Percentiles rank a stretch among this genome's conserved stretches.
These are phyloP conservation scores for Willowsia nigromaculata DNA, from an alignment of 2,888 invertebrate species.

Conservation along the genomic window DNA sequence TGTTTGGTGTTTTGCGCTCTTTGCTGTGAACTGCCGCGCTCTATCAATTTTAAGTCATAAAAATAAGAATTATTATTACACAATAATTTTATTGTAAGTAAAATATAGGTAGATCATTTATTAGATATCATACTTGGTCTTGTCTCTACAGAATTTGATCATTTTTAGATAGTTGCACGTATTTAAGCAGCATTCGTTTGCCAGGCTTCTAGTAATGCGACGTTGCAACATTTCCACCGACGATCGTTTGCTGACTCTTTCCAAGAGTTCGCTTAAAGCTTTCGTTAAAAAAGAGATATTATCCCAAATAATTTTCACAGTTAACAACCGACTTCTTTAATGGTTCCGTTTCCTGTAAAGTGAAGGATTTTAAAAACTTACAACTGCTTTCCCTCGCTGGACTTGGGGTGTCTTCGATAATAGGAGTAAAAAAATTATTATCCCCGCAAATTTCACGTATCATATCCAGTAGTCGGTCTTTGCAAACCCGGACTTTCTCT, in stretches of 20 bases:
- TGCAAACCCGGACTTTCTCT: neutral
- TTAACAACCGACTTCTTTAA: neutral
- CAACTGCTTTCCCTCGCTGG: neutral
- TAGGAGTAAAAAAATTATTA: neutral
- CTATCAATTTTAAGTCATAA: too few relatives aligned
- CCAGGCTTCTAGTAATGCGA: constrained; percentile 17
- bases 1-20: too few relatives aligned
- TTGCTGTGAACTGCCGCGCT: too few relatives aligned
- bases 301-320: neutral
- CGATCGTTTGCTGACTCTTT: neutral
- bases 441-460: neutral
- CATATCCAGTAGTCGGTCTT: neutral
- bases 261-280: neutral
- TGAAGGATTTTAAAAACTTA: neutral
- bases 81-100: neutral
- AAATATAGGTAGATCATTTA: too few relatives aligned
- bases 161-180: neutral
- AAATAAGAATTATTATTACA: too few relatives aligned
- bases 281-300: neutral
- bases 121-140: neutral
- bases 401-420: too few relatives aligned
- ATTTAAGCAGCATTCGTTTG: constrained; percentile 37
- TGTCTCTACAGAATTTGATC: neutral
- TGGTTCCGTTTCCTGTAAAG: neutral
- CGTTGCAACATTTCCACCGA: neutral